phyloP scores from a whole-genome alignment of 2,113 vertebrate species.

The Phyllopteryx taeniolatus region DNA sequence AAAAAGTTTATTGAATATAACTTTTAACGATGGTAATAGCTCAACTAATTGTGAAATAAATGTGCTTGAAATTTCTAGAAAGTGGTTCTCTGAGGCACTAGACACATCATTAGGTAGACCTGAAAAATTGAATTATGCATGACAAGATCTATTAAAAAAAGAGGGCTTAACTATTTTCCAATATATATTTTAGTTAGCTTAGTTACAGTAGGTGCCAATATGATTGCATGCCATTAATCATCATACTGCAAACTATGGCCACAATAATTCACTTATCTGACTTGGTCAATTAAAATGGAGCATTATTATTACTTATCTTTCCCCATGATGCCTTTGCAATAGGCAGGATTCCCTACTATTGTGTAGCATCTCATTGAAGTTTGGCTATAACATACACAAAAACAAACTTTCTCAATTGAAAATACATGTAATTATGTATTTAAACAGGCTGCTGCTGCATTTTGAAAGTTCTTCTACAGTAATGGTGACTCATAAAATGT shows the following conservation, averaged over 20 bases:
- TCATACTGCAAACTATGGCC: not conserved
- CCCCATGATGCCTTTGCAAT: not conserved
- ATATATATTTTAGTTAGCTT: not conserved
- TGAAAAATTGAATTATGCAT: not conserved
- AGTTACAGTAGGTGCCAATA: not conserved
- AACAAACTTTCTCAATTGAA: not conserved
- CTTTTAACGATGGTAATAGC: not conserved
- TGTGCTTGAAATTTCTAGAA: not conserved
- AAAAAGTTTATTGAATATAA: conserved; percentile 11
- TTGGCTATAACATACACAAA: not conserved
- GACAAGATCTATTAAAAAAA: too few relatives aligned
- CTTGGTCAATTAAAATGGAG: not conserved
- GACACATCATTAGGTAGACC: not conserved
- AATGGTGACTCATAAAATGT: not conserved
- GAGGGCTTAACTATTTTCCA: not conserved
- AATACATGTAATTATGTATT: not conserved
- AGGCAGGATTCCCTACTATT: not conserved
- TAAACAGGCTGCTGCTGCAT: not conserved
- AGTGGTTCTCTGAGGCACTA: not conserved
- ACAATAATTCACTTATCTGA: not conserved
- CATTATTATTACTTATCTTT: not conserved
- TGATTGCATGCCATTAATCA: not conserved
- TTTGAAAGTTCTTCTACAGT: too few relatives aligned
- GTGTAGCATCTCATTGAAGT: not conserved
- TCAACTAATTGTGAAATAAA: not conserved